Percentiles rank a stretch among this genome's conserved stretches.
Conservation (phyloP, 2,113 vertebrate species). For the Oxyura jamaicensis region DNA sequence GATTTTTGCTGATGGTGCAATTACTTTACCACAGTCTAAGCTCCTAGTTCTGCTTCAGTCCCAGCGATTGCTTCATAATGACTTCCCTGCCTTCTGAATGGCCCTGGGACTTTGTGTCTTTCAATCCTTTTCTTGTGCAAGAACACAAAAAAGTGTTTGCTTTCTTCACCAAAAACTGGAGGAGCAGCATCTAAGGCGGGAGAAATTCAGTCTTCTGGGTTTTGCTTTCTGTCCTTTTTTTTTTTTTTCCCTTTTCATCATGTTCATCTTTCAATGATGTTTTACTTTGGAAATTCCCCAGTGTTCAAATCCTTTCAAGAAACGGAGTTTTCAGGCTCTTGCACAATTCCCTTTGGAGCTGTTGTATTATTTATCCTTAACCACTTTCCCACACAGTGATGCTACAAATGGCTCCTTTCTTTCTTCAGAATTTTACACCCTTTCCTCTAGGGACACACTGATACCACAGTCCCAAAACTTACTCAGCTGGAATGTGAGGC, state of each 20-base stretch:
- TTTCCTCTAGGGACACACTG: background rate
- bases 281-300: conserved; percentile 48
- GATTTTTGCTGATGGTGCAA: background rate
- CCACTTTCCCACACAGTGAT: conserved; percentile 55
- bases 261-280: background rate
- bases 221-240: background rate
- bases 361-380: background rate
- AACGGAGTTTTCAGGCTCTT: conserved; percentile 29
- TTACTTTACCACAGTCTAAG: background rate
- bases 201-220: background rate
- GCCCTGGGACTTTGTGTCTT: background rate
- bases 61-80: background rate
- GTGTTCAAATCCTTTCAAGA: background rate
- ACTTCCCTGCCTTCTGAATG: background rate
- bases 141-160: background rate
- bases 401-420: background rate
- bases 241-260: background rate
- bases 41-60: background rate
- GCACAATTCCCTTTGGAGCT: conserved; percentile 60
- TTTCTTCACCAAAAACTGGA: background rate
- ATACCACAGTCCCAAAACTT: background rate
- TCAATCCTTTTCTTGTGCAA: background rate
- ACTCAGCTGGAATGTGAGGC: background rate
- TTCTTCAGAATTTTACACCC: conserved; percentile 17
- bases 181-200: background rate